A percentile compares a stretch with the other conserved stretches of the same genome.
Conservation (phyloP, 2,113 vertebrate species). For the Cryptotis parvus region DNA sequence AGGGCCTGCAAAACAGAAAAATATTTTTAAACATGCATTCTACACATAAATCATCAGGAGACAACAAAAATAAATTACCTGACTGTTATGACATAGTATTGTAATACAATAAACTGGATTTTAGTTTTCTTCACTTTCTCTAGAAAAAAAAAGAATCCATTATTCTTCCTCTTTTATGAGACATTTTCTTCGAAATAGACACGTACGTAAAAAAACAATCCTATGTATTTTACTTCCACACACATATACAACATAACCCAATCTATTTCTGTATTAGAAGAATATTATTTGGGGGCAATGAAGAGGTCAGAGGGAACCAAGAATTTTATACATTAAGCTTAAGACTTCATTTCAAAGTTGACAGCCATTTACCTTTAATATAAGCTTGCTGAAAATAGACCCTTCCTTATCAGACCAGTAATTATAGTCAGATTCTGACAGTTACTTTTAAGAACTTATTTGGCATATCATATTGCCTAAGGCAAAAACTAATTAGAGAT, state of each 20-base stretch:
- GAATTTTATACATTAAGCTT: slow-evolving; percentile 15
- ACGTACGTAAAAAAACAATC: slow-evolving; percentile 64
- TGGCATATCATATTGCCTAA: slow-evolving; percentile 21
- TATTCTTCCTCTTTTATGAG: slow-evolving; percentile 76
- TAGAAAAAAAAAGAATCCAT: slow-evolving; percentile 81
- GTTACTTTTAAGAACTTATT: slow-evolving; percentile 67
- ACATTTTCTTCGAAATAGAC: slow-evolving; percentile 69
- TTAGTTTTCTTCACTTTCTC: slow-evolving; percentile 82
- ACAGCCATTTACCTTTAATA: slow-evolving; percentile 43
- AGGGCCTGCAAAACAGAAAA: slow-evolving; percentile 63
- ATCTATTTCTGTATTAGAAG: slow-evolving; percentile 31
- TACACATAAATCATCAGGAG: slow-evolving; percentile 76
- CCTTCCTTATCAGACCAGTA: slow-evolving; percentile 54
- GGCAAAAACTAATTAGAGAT: slow-evolving; percentile 50
- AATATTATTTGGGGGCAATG: slow-evolving; percentile 29
- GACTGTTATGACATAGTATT: slow-evolving; percentile 83
- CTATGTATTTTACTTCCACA: slow-evolving; percentile 63
- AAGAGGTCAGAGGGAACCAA: slow-evolving; percentile 60
- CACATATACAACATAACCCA: slow-evolving; percentile 19
- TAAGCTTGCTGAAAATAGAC: slow-evolving; percentile 62
- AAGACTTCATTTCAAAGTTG: slow-evolving; percentile 56
- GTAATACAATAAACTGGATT: slow-evolving; percentile 80
- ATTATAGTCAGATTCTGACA: slow-evolving; percentile 64
- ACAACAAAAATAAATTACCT: slow-evolving; percentile 82
- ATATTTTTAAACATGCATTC: slow-evolving; percentile 75